Conservation (phyloP, 2,888 invertebrate genomes). For the Drosophila flavopinicola region DNA sequence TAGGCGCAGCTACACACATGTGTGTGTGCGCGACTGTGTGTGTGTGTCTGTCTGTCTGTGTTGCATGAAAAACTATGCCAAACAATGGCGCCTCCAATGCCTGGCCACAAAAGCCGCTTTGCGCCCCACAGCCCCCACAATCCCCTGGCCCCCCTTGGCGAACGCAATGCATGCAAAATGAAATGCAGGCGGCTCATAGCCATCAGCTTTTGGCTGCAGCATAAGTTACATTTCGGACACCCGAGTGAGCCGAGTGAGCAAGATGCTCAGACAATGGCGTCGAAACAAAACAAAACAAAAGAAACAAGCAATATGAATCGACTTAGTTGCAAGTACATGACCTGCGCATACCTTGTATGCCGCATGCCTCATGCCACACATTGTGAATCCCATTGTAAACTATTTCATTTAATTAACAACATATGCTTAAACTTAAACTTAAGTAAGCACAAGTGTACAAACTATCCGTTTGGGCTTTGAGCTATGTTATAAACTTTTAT, state of each 20-base stretch:
- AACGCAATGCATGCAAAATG: slow-evolving; percentile 56
- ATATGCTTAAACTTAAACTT: too few species aligned
- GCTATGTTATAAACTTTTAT: too few species aligned
- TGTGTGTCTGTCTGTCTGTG: slow-evolving; percentile 31
- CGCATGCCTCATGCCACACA: not conserved
- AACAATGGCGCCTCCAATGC: slow-evolving; percentile 75
- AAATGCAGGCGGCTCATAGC: slow-evolving; percentile 59
- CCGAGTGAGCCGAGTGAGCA: slow-evolving; percentile 34
- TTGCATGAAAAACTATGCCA: slow-evolving; percentile 64
- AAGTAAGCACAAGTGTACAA: too few species aligned
- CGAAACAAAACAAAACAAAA: slow-evolving; percentile 45
- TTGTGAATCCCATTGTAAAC: not conserved
- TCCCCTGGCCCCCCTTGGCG: not conserved
- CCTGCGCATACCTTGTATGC: slow-evolving; percentile 8
- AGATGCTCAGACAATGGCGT: slow-evolving; percentile 50
- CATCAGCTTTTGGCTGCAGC: slow-evolving; percentile 65
- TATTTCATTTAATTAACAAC: too few species aligned
- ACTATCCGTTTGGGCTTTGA: too few species aligned
- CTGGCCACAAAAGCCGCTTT: slow-evolving; percentile 50
- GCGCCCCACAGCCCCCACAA: slow-evolving; percentile 12
- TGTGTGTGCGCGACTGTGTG: not conserved
- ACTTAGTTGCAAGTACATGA: slow-evolving; percentile 1
- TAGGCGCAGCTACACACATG: slow-evolving; percentile 49
- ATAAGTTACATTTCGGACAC: slow-evolving; percentile 72
- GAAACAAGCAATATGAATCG: slow-evolving; percentile 8